Evolutionary conservation across 2,797 vertebrate genomes (phyloP).

Genomic region (Aldrovandia affinis): DNA sequence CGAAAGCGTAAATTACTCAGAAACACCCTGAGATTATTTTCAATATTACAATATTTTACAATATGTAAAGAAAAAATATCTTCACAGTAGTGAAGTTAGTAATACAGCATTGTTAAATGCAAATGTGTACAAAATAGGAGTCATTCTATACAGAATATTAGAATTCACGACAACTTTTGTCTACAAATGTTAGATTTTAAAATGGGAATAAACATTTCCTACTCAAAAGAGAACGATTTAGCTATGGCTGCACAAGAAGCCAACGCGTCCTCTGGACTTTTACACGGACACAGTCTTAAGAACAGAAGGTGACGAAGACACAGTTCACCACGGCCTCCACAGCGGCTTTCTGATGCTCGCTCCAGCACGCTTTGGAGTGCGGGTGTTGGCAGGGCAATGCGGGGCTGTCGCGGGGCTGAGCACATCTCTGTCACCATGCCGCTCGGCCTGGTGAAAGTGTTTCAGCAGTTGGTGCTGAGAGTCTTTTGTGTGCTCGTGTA

Average conservation of each 20-base stretch:
- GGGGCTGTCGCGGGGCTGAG: not conserved
- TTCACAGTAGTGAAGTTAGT: constrained; percentile 42
- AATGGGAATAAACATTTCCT: constrained; percentile 39
- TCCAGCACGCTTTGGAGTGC: constrained; percentile 11
- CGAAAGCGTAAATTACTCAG: constrained; percentile 21
- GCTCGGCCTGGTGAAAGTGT: constrained; percentile 45
- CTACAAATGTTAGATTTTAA: constrained; percentile 35
- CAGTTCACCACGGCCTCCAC: constrained; percentile 71
- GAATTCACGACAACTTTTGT: constrained; percentile 37
- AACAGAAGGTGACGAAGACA: not conserved
- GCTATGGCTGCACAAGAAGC: constrained; percentile 18
- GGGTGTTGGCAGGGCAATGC: not conserved
- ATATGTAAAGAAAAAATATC: constrained; percentile 49
- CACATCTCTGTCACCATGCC: not conserved
- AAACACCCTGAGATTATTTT: constrained; percentile 34
- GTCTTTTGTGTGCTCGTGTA: constrained; percentile 62
- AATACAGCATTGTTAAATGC: constrained; percentile 51
- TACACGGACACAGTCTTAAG: not conserved
- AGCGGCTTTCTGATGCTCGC: constrained; percentile 28
- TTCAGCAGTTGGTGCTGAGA: constrained; percentile 52
- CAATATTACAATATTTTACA: constrained; percentile 40
- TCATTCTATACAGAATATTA: constrained; percentile 39
- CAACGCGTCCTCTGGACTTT: constrained; percentile 27
- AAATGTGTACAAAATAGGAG: constrained; percentile 13
- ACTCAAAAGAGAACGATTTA: constrained; percentile 33